These are phyloP conservation scores for Scrobipalpa costella DNA, from an alignment of 2,888 invertebrate genomes.

Conservation along the genomic window DNA sequence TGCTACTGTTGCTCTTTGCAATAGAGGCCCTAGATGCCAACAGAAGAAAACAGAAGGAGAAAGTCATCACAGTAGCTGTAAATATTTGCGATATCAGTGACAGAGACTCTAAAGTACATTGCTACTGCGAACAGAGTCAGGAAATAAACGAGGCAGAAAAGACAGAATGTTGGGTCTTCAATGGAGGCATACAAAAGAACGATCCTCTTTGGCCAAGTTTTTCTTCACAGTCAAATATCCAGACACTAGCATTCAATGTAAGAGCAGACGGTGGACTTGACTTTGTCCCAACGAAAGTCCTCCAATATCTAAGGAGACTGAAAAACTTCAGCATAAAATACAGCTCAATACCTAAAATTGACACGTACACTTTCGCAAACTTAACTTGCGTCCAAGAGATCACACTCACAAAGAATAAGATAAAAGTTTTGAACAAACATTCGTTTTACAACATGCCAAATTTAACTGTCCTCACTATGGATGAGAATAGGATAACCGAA, in stretches of 20 bases:
- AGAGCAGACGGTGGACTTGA: conserved; percentile 85
- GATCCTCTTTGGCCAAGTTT: conserved; percentile 88
- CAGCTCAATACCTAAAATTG: conserved; percentile 85
- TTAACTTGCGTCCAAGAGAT: conserved; percentile 85
- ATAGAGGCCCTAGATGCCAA: conserved; percentile 73
- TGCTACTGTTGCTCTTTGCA: conserved; percentile 75
- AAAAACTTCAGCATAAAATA: conserved; percentile 86
- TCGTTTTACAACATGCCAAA: conserved; percentile 88
- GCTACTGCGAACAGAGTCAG: conserved; percentile 83
- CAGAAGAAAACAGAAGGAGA: conserved; percentile 71
- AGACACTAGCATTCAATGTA: conserved; percentile 86
- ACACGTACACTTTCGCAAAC: conserved; percentile 88
- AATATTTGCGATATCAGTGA: conserved; percentile 82
- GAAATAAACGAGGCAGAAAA: conserved; percentile 82
- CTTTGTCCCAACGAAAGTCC: conserved; percentile 87
- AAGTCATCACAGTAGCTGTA: conserved; percentile 53
- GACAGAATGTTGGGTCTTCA: conserved; percentile 90
- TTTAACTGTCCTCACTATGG: conserved; percentile 85
- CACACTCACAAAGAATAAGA: conserved; percentile 85
- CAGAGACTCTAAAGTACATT: conserved; percentile 82
- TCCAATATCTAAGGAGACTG: conserved; percentile 84
- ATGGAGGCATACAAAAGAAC: conserved; percentile 83
- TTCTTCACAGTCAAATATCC: conserved; percentile 85
- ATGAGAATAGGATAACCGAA: conserved; percentile 88
- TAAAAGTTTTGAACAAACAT: conserved; percentile 83